Evolutionary conservation across 2,113 vertebrate genomes (phyloP).

Genomic region (Lycaon pictus): DNA sequence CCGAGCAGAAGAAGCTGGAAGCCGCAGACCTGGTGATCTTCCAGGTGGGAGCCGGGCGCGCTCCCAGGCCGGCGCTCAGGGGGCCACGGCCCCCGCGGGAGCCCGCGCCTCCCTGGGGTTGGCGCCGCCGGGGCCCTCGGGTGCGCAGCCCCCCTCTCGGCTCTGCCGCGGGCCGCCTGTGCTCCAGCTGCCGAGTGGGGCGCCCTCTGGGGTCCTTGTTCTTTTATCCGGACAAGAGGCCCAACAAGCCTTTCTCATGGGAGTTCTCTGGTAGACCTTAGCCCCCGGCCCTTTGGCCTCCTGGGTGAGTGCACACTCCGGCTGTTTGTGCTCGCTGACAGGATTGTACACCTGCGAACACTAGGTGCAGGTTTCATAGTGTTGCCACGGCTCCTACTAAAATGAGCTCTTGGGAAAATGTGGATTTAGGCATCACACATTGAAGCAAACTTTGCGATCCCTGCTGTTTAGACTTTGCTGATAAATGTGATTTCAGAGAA

Average conservation of each 20-base stretch:
- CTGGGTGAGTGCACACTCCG: neutral
- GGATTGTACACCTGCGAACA: neutral
- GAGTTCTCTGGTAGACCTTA: neutral
- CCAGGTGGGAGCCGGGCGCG: slow-evolving; percentile 84
- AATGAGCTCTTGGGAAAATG: slow-evolving; percentile 10
- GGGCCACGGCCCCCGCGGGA: too few species aligned
- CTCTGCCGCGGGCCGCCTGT: too few species aligned
- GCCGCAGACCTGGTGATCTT: slow-evolving; percentile 91
- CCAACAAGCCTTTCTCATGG: neutral
- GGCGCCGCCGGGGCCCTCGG: too few species aligned
- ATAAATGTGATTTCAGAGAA: neutral
- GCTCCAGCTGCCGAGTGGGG: too few species aligned
- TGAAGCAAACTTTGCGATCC: neutral
- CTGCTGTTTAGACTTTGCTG: neutral
- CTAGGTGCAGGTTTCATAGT: neutral
- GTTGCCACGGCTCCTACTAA: neutral
- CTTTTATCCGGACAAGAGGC: neutral
- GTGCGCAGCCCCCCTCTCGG: too few species aligned
- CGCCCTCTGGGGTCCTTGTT: neutral
- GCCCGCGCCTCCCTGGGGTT: too few species aligned
- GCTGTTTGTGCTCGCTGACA: slow-evolving; percentile 21
- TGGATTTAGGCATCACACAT: neutral
- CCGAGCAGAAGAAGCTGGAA: slow-evolving; percentile 88
- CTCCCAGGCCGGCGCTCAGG: too few species aligned
- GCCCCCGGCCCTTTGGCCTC: neutral